Conservation (phyloP, 2,888 invertebrate genomes). For the Perithous albicinctus region DNA sequence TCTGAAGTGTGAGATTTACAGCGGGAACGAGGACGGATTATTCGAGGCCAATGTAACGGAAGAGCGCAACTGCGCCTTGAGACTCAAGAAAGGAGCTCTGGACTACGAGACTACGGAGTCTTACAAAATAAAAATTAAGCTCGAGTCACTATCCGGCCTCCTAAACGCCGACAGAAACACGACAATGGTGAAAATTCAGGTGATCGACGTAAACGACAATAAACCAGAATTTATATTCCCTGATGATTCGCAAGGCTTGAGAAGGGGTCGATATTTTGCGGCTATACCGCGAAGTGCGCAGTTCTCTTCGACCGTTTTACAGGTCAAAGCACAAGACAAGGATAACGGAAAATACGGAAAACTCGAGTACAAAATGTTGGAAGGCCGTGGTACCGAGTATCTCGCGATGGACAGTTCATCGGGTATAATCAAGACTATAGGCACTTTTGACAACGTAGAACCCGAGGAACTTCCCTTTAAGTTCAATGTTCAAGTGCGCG, state of each 20-base stretch:
- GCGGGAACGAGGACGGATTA: constrained; percentile 90
- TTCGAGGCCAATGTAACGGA: constrained; percentile 91
- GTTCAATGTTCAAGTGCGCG: constrained; percentile 87
- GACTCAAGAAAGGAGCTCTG: constrained; percentile 89
- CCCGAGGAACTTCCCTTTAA: constrained; percentile 89
- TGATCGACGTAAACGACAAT: constrained; percentile 96
- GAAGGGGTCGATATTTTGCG: constrained; percentile 91
- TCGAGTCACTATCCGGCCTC: constrained; percentile 92
- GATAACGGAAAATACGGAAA: constrained; percentile 94
- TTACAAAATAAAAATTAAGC: constrained; percentile 91
- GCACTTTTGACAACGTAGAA: constrained; percentile 89
- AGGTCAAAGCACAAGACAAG: constrained; percentile 94
- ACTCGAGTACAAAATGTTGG: constrained; percentile 89
- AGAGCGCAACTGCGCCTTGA: constrained; percentile 93
- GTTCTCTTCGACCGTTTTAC: constrained; percentile 91
- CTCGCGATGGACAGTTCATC: constrained; percentile 91
- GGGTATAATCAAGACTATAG: constrained; percentile 91
- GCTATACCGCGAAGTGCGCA: constrained; percentile 91
- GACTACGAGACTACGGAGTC: constrained; percentile 92
- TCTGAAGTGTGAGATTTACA: constrained; percentile 91
- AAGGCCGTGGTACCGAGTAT: constrained; percentile 87
- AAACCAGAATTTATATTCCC: constrained; percentile 93
- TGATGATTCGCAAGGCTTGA: constrained; percentile 85
- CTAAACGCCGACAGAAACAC: constrained; percentile 92
- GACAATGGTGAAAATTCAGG: constrained; percentile 91